These are phyloP conservation scores for Syngnathus acus DNA, from an alignment of 2,797 vertebrate genomes.

Conservation along the genomic window DNA sequence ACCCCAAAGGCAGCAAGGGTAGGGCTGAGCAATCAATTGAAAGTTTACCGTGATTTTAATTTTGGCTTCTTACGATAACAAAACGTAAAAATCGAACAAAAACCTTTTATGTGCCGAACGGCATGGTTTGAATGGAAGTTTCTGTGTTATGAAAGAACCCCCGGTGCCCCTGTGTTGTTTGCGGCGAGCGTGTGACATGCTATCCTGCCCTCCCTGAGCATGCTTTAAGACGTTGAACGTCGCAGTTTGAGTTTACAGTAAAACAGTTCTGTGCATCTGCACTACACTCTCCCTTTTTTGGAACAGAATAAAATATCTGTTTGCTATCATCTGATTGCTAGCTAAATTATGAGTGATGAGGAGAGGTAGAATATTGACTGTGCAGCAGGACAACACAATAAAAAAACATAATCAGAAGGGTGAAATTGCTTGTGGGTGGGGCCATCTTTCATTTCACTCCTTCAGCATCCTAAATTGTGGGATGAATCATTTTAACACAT, in stretches of 20 bases:
- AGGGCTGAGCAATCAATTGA: not conserved
- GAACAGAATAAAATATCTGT: not conserved
- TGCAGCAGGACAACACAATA: conserved; percentile 32
- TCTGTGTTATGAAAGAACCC: too few species aligned
- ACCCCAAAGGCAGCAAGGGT: not conserved
- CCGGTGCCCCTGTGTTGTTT: too few species aligned
- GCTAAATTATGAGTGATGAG: conserved; percentile 11
- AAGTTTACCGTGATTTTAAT: too few species aligned
- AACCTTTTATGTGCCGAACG: too few species aligned
- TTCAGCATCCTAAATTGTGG: conserved; percentile 23
- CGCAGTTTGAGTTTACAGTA: too few species aligned
- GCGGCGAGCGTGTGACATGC: too few species aligned
- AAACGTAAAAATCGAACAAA: too few species aligned
- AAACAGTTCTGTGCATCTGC: not conserved
- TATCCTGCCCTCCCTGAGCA: too few species aligned
- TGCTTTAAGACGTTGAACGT: too few species aligned
- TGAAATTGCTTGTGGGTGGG: conserved; percentile 42
- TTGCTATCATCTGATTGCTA: not conserved
- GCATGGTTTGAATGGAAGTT: too few species aligned
- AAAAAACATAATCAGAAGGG: conserved; percentile 35
- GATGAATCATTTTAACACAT: conserved; percentile 45
- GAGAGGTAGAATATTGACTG: conserved; percentile 21
- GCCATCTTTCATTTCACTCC: conserved; percentile 38
- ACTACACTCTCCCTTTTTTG: not conserved
- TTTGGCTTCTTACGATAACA: too few species aligned